Percentiles rank a stretch among this genome's conserved stretches.
Evolutionary conservation across 1,140 invertebrate species (phyloP).

Genomic region (Tyrophagus putrescentiae): DNA sequence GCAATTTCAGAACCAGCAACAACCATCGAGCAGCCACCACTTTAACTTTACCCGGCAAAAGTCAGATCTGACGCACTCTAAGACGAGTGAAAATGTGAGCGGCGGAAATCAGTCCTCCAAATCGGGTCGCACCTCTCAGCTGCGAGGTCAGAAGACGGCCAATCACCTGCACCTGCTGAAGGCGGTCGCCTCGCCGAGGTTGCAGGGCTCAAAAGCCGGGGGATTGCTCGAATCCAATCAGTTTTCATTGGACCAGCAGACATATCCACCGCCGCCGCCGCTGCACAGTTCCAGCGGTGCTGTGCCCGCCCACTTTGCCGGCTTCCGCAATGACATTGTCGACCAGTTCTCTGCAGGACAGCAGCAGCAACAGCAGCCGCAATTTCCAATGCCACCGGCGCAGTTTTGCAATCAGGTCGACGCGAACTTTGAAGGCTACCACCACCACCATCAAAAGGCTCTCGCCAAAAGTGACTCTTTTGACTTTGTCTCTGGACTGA

Average conservation of each 20-base stretch:
- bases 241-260: not conserved
- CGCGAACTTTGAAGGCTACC: conserved; percentile 25
- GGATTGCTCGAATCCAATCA: conserved; percentile 17
- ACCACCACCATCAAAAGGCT: conserved; percentile 17
- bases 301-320: too few species aligned
- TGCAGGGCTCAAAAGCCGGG: conserved; percentile 23
- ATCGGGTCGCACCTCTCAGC: conserved; percentile 21
- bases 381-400: conserved; percentile 23
- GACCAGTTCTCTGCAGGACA: too few species aligned
- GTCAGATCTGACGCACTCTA: conserved; percentile 33
- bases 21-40: too few species aligned
- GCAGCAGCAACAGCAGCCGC: not conserved
- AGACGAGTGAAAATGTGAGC: conserved; percentile 23
- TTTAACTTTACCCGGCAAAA: conserved; percentile 31
- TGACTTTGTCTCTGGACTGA: conserved; percentile 23
- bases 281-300: conserved; percentile 2
- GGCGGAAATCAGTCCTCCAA: conserved; percentile 25
- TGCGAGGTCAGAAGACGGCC: conserved; percentile 15
- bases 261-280: not conserved
- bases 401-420: conserved; percentile 25
- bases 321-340: too few species aligned
- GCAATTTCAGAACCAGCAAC: too few species aligned
- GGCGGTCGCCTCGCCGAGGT: conserved; percentile 25
- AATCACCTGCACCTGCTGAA: conserved; percentile 18
- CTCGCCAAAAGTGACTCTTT: conserved; percentile 27